Conservation (phyloP, 1,140 invertebrate genomes). For the Magallana gigas region DNA sequence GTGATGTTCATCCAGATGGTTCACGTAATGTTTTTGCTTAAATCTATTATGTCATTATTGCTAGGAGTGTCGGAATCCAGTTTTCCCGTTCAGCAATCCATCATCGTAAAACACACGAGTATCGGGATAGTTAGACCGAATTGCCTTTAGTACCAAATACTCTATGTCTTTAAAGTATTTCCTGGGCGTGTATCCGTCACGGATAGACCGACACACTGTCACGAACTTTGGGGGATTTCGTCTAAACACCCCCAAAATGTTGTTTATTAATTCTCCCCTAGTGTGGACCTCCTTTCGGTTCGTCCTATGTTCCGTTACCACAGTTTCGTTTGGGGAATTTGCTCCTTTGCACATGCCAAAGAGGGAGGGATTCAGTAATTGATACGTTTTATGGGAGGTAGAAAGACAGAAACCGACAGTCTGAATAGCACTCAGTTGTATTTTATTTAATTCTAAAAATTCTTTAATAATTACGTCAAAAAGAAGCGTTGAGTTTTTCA, state of each 20-base stretch:
- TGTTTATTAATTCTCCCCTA: slow-evolving; percentile 47
- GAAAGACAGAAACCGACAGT: slow-evolving; percentile 62
- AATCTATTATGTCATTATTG: neutral
- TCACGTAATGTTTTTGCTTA: too few relatives aligned
- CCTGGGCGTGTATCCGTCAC: slow-evolving; percentile 73
- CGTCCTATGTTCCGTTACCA: slow-evolving; percentile 51
- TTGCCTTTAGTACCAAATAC: slow-evolving; percentile 55
- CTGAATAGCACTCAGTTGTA: neutral
- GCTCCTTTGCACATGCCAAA: slow-evolving; percentile 63
- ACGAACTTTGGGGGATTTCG: slow-evolving; percentile 52
- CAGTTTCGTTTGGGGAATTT: slow-evolving; percentile 57
- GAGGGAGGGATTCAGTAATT: neutral
- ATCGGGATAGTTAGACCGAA: slow-evolving; percentile 48
- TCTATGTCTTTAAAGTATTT: slow-evolving; percentile 65
- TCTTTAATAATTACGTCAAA: slow-evolving; percentile 6
- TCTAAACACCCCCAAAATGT: slow-evolving; percentile 48
- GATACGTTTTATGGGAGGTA: slow-evolving; percentile 57
- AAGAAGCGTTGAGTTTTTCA: neutral
- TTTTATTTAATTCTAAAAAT: neutral
- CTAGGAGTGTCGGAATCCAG: slow-evolving; percentile 63
- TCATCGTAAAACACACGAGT: slow-evolving; percentile 60
- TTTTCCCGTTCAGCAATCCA: slow-evolving; percentile 69
- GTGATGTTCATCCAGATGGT: too few relatives aligned
- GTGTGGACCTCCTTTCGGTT: slow-evolving; percentile 41
- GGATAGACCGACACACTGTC: slow-evolving; percentile 67